Evolutionary conservation across 2,797 vertebrate genomes (phyloP).

Genomic region (Heterohyrax brucei): DNA sequence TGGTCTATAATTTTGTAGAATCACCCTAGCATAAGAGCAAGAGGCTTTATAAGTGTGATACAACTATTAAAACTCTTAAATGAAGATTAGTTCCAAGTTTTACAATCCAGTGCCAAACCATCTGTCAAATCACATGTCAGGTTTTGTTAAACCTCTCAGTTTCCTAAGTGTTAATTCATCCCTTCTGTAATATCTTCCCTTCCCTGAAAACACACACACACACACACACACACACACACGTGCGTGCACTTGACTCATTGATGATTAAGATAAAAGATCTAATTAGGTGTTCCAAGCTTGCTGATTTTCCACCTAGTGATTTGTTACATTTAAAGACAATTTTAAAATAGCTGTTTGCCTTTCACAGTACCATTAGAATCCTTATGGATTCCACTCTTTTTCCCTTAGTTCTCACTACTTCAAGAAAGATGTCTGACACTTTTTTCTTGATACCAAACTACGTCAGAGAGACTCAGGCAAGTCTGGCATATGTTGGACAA

Average conservation of each 20-base stretch:
- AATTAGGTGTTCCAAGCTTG: conserved; percentile 31
- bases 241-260: not conserved
- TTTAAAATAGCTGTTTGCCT: conserved; percentile 76
- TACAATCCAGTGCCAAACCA: conserved; percentile 89
- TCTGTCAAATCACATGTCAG: conserved; percentile 89
- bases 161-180: conserved; percentile 69
- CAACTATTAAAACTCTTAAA: conserved; percentile 92
- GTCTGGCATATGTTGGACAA: conserved; percentile 35
- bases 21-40: conserved; percentile 91
- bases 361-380: conserved; percentile 61
- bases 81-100: conserved; percentile 92
- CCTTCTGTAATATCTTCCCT: not conserved
- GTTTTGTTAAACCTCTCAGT: conserved; percentile 88
- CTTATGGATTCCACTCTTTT: conserved; percentile 32
- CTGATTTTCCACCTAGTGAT: conserved; percentile 60
- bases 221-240: not conserved
- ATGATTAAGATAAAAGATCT: conserved; percentile 50
- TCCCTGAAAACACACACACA: not conserved
- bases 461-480: not conserved
- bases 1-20: conserved; percentile 92
- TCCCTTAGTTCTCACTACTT: not conserved
- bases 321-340: conserved; percentile 68
- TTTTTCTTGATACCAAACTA: conserved; percentile 6
- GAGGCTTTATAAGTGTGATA: conserved; percentile 90
- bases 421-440: not conserved